These are phyloP conservation scores for Ovis aries DNA, from an alignment of 2,113 vertebrate genomes.

Conservation along the genomic window ARS-UI_Ramb_v3.0 NC_056067.1:43000001-43000500, in stretches of 20 bases:
- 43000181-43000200: neutral
- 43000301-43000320: neutral
- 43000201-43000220: neutral
- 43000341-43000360: neutral
- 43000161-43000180: neutral
- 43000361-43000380: neutral
- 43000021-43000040: neutral
- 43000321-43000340: neutral
- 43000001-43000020: neutral
- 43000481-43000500: neutral
- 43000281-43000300: neutral
- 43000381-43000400: neutral
- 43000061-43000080: neutral
- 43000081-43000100: neutral
- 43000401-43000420: neutral
- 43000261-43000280: neutral
- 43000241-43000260: neutral
- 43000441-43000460: neutral
- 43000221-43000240: neutral
- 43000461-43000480: neutral
- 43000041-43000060: neutral
- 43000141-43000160: neutral
- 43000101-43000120: neutral
- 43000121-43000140: neutral
- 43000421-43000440: neutral